Percentiles rank a stretch among this genome's conserved stretches.
These are phyloP conservation scores for Halcyon badia DNA, from an alignment of 2,797 vertebrate genomes.

Conservation along the genomic window DNA sequence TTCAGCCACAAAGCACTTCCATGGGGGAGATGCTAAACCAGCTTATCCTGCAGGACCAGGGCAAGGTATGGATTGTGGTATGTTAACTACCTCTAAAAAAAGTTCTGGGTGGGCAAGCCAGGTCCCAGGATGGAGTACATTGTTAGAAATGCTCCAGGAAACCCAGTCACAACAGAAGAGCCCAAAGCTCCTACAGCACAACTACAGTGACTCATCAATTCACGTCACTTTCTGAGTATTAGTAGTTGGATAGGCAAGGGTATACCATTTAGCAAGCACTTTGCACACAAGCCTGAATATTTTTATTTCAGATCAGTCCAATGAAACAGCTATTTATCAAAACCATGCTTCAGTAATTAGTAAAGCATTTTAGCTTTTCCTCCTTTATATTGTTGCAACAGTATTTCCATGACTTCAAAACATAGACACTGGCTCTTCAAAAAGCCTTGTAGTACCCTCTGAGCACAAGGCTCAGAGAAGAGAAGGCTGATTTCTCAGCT, in stretches of 20 bases:
- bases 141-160: background rate
- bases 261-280: fast-evolving
- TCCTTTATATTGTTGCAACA: background rate
- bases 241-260: background rate
- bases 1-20: background rate
- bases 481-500: background rate
- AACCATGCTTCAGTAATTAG: background rate
- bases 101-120: background rate
- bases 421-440: background rate
- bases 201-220: background rate
- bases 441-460: background rate
- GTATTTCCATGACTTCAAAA: background rate
- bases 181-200: background rate
- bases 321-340: background rate
- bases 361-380: background rate
- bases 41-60: background rate
- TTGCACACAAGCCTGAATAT: background rate
- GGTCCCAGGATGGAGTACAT: background rate
- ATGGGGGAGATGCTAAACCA: background rate
- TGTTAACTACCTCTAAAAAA: background rate
- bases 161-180: background rate
- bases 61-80: fast-evolving
- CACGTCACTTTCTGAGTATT: background rate
- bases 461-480: background rate
- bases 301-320: background rate